Base-by-base conservation (phyloP, 2,888 invertebrate species). In the Bimastos eiseni region DNA sequence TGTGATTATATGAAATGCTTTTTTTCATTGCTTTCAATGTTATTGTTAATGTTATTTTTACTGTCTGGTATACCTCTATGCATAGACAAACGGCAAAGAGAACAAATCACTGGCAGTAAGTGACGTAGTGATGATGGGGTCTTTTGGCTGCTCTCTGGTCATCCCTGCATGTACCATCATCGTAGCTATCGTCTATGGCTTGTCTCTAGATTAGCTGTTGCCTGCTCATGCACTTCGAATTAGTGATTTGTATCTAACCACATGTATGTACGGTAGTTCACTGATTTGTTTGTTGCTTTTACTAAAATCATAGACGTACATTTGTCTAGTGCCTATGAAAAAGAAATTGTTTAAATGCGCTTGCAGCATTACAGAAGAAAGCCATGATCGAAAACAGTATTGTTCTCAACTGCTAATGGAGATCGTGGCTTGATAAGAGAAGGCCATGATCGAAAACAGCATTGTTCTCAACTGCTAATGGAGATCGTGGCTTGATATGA, bases 41-140 rank as follows among this genome's bases (percentile, higher is more conserved):
- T 70, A n/a, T n/a, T 70, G 70, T 24, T 86, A 36, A 36, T 13
- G 17, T 86, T 34, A 49, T 86, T 36, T 86, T 34, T 86, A 36
- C 17, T 86, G n/a, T 36, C 17, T 86, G 86, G 34, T 86, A 1
- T 84, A 34, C 21, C 33, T 36, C 1, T 84, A 30, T 84, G 30
- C 33, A 17, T 86, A 86, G 86, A 15, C 34, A 15, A 36, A 30
- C 34, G 15, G 86, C 86, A 86, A 86, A 24, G 86, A 86, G 86
- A 86, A 36, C 86, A 86, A 86, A 86, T 6, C 21, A 36, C 37
- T 86, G 86, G 86, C 86, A 34, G 86, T 86, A 86, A 86, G 86
- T 86, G 86, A 36, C 21, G 49, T 49, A 30, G 70, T n/a, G 30
- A 13, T 70, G 8, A n/a, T n/a, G 24, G n/a, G 70, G 70, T 70